These are phyloP conservation scores for Cherax quadricarinatus DNA, from an alignment of 1,140 invertebrate species.

Conservation along the genomic window DNA sequence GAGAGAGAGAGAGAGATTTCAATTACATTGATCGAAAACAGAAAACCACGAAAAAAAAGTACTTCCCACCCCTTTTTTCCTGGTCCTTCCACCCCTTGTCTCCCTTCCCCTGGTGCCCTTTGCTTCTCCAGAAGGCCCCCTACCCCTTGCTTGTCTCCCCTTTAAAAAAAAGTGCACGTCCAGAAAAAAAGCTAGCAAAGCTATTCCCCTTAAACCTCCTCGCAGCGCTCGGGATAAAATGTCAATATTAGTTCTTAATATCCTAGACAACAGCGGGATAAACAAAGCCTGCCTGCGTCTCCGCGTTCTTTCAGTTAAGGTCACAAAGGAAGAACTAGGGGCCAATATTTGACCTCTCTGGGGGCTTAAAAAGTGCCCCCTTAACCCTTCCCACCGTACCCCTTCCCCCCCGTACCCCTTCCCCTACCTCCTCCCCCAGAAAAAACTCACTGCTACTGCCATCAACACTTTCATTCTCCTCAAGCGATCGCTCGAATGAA, in stretches of 20 bases:
- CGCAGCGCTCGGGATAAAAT: not conserved
- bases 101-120: not conserved
- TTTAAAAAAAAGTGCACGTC: not conserved
- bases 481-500: no score
- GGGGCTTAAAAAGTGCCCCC: not conserved
- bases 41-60: not conserved
- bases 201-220: not conserved
- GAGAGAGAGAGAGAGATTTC: no score
- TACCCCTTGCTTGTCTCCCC: not conserved
- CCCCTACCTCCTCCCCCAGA: no score
- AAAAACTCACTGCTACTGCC: no score
- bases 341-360: not conserved
- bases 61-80: not conserved
- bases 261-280: not conserved
- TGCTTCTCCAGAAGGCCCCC: not conserved
- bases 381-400: not conserved
- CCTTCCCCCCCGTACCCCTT: not conserved
- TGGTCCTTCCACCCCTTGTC: not conserved
- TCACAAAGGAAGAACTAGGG: not conserved
- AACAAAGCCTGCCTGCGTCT: not conserved
- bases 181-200: not conserved
- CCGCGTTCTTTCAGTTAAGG: not conserved
- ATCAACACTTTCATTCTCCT: no score
- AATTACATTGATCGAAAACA: not conserved
- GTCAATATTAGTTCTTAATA: constrained; percentile 19